Conservation (phyloP, 2,797 vertebrate species). For the Anas acuta region DNA sequence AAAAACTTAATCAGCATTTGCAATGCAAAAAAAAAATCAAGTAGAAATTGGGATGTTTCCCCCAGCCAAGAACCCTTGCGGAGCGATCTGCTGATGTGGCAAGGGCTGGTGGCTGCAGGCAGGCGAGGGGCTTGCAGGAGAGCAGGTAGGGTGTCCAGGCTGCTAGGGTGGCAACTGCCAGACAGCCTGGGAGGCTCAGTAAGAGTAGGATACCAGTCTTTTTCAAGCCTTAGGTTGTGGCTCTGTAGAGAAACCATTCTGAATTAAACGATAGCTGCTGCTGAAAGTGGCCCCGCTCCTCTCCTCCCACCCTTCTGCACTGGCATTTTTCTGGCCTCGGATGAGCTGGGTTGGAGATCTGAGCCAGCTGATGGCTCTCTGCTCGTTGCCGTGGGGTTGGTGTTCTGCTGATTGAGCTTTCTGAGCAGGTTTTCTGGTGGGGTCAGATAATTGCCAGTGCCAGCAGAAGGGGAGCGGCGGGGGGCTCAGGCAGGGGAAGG, state of each 20-base stretch:
- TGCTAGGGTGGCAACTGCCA: not conserved
- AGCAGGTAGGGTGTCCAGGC: not conserved
- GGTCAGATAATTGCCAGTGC: conserved; percentile 8
- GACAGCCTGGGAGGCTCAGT: not conserved
- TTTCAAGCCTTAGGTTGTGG: not conserved
- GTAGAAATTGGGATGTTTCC: not conserved
- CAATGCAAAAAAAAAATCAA: not conserved
- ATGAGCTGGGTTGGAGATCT: conserved; percentile 22
- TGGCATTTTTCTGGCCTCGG: conserved; percentile 55
- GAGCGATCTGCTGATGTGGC: not conserved
- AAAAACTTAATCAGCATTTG: conserved; percentile 36
- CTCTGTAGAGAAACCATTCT: not conserved
- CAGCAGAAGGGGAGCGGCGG: not conserved
- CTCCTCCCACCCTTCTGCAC: not conserved
- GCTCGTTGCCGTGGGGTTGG: not conserved
- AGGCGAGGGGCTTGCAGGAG: not conserved
- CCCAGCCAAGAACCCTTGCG: not conserved
- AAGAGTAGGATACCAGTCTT: not conserved
- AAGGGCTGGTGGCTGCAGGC: fast-evolving
- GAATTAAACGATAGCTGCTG: not conserved
- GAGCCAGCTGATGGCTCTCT: conserved; percentile 18
- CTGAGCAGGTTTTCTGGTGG: conserved; percentile 41
- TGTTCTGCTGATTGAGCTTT: conserved; percentile 61
- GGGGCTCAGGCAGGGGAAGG: not conserved
- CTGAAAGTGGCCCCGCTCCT: not conserved